Percentiles rank a stretch among this genome's conserved stretches.
These are phyloP conservation scores for Mesocentrotus franciscanus DNA, from an alignment of 53 echinoderm and acorn worm genomes.

Conservation along the genomic window DNA sequence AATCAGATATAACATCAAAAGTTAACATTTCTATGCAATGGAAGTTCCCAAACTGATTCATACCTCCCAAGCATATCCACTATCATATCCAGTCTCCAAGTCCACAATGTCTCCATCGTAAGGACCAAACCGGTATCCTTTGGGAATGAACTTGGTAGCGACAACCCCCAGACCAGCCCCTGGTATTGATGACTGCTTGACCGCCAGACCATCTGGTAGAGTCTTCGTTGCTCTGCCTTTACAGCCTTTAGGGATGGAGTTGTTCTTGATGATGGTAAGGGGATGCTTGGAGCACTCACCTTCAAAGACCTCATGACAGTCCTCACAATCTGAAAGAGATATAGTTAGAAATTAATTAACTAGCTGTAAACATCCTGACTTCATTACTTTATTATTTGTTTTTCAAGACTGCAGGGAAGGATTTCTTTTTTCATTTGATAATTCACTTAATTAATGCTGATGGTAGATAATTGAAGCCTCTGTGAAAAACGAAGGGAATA, in stretches of 20 bases:
- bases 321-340: constrained; percentile 79
- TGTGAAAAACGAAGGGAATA: no score
- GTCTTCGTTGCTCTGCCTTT: constrained; percentile 74
- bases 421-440: no score
- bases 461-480: no score
- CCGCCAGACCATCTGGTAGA: constrained; percentile 81
- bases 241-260: constrained; percentile 65
- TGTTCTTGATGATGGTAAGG: constrained; percentile 79
- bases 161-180: constrained; percentile 88
- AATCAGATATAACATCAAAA: no score
- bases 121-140: constrained; percentile 92
- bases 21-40: no score
- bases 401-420: no score
- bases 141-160: constrained; percentile 78
- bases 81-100: constrained; percentile 75
- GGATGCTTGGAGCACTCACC: constrained; percentile 85
- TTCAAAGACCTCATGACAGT: constrained; percentile 89
- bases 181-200: constrained; percentile 77
- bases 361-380: not conserved
- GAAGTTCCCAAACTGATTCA: not conserved
- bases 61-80: constrained; percentile 98
- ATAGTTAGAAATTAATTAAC: not conserved
- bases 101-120: constrained; percentile 88
- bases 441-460: no score
- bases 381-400: no score